Evolutionary conservation across 2,888 invertebrate genomes (phyloP).

Genomic region (Drosophila buzzatii): DNA sequence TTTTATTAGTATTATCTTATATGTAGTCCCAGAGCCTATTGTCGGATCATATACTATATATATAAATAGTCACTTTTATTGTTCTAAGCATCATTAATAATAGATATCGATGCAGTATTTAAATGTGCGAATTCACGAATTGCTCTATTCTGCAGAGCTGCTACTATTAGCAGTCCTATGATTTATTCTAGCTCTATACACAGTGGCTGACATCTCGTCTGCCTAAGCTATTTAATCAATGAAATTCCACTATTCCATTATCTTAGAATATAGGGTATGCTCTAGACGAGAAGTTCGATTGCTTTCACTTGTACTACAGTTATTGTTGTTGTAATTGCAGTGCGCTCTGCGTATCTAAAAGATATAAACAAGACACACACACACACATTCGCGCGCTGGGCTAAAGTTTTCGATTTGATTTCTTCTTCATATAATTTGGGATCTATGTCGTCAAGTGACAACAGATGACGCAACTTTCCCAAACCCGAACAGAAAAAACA

Average conservation of each 20-base stretch:
- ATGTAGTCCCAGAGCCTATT: too few relatives aligned
- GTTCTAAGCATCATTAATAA: too few relatives aligned
- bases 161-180: background rate
- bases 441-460: constrained; percentile 46
- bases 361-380: constrained; percentile 13
- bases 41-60: too few relatives aligned
- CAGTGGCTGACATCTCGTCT: too few relatives aligned
- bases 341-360: constrained; percentile 24
- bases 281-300: background rate
- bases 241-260: background rate
- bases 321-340: constrained; percentile 36
- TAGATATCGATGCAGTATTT: too few relatives aligned
- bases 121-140: too few relatives aligned
- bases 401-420: constrained; percentile 27
- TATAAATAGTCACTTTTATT: too few relatives aligned
- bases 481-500: constrained; percentile 15
- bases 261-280: constrained; percentile 1
- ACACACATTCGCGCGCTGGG: background rate
- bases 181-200: too few relatives aligned
- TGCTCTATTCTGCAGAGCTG: too few relatives aligned
- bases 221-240: background rate
- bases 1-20: too few relatives aligned
- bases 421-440: constrained; percentile 27
- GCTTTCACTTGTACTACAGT: background rate
- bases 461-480: constrained; percentile 54